phyloP scores from a whole-genome alignment of 2,888 invertebrate genomes.

The Pherbina coryleti region DNA sequence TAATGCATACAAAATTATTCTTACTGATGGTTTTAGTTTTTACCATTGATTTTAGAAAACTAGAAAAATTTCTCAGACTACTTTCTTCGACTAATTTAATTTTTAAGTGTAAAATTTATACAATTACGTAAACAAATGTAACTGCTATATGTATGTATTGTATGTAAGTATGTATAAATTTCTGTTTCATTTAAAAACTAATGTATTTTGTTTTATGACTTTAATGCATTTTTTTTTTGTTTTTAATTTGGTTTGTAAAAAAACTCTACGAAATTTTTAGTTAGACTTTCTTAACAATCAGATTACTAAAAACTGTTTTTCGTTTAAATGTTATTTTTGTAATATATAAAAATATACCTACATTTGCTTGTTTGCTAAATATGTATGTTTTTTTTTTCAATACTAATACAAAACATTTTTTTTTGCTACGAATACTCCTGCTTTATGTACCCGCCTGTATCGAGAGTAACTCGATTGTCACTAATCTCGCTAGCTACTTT shows the following conservation, averaged over 20 bases:
- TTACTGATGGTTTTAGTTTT: constrained; percentile 12
- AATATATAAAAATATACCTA: constrained; percentile 40
- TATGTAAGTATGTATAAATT: constrained; percentile 34
- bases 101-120: constrained; percentile 35
- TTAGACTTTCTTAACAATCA: constrained; percentile 31
- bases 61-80: constrained; percentile 32
- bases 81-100: constrained; percentile 46
- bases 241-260: constrained; percentile 20
- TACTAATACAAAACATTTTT: constrained; percentile 45
- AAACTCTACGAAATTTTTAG: constrained; percentile 31
- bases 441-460: not conserved
- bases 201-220: constrained; percentile 32
- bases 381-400: constrained; percentile 30
- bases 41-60: constrained; percentile 1
- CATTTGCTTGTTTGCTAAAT: constrained; percentile 31
- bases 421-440: not conserved
- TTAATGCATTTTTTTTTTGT: constrained; percentile 19
- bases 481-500: too few relatives aligned
- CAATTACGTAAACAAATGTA: constrained; percentile 13
- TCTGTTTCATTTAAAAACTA: constrained; percentile 7
- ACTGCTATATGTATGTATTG: constrained; percentile 23
- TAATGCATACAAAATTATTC: constrained; percentile 18
- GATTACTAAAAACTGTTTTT: constrained; percentile 28
- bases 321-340: constrained; percentile 22
- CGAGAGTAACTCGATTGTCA: too few relatives aligned